phyloP scores from a whole-genome alignment of 2,797 vertebrate genomes.

The Phrynocephalus vlangalii region DNA sequence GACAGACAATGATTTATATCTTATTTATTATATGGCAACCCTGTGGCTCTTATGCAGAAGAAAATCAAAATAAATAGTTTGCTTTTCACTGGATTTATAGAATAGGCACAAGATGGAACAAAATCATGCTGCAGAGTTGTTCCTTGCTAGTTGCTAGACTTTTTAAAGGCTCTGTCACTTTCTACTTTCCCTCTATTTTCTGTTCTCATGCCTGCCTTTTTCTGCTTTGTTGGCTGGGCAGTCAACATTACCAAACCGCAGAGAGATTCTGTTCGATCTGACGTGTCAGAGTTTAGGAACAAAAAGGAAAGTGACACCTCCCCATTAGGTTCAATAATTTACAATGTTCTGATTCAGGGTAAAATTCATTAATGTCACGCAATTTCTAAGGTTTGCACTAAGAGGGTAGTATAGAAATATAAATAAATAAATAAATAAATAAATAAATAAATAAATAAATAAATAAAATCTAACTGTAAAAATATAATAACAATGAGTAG shows the following conservation, averaged over 20 bases:
- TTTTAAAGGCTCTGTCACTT: neutral
- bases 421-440: too few relatives aligned
- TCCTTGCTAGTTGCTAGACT: neutral
- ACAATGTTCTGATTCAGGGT: neutral
- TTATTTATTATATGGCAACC: conserved; percentile 21
- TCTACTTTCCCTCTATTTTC: neutral
- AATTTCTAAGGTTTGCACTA: too few relatives aligned
- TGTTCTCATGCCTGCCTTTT: accelerated
- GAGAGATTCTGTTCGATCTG: neutral
- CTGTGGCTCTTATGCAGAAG: conserved; percentile 1
- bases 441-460: conserved; percentile 22
- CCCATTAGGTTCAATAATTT: neutral
- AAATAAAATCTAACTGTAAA: conserved; percentile 47
- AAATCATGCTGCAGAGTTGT: neutral
- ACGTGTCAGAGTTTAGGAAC: too few relatives aligned
- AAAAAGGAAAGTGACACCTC: too few relatives aligned
- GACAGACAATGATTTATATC: too few relatives aligned
- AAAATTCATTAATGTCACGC: neutral
- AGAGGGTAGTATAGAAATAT: too few relatives aligned
- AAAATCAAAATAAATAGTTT: conserved; percentile 29
- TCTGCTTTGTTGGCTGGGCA: neutral
- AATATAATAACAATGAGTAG: too few relatives aligned
- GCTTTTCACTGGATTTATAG: neutral
- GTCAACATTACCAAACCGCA: too few relatives aligned
- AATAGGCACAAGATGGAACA: neutral